Evolutionary conservation across 1,140 invertebrate species (phyloP).

Genomic region (Zaprionus vittiger): DNA sequence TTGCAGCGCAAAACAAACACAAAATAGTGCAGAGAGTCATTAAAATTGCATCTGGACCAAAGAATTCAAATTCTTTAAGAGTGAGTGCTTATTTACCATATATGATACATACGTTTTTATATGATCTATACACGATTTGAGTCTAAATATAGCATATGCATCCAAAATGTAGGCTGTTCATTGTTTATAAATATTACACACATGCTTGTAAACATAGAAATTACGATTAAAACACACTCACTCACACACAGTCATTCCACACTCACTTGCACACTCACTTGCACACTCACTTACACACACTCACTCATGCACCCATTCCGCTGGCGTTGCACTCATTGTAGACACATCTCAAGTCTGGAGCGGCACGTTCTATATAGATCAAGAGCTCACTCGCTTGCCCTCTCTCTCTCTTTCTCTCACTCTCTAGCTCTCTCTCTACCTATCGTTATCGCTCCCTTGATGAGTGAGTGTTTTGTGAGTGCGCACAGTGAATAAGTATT

Average conservation of each 20-base stretch:
- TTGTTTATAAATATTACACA: constrained; percentile 50
- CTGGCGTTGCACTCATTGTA: not conserved
- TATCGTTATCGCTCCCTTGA: constrained; percentile 13
- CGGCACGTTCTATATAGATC: constrained; percentile 46
- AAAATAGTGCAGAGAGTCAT: not conserved
- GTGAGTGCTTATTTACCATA: not conserved
- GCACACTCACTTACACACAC: not conserved
- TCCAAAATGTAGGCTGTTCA: constrained; percentile 27
- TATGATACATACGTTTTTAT: not conserved
- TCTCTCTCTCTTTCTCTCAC: not conserved
- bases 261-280: constrained; percentile 2
- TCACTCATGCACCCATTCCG: constrained; percentile 14
- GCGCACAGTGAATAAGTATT: constrained; percentile 45
- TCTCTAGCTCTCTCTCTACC: constrained; percentile 1
- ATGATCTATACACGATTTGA: not conserved
- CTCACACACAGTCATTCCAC: constrained; percentile 1
- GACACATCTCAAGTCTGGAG: not conserved
- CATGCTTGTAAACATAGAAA: constrained; percentile 33
- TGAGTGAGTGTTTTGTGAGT: constrained; percentile 31
- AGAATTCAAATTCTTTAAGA: not conserved
- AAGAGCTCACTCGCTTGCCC: not conserved
- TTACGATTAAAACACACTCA: constrained; percentile 28
- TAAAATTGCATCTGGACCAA: not conserved
- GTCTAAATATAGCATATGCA: not conserved
- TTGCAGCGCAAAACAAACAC: not conserved